A percentile compares a stretch with the other conserved stretches of the same genome.
These are phyloP conservation scores for Ochlodes sylvanus DNA, from an alignment of 2,888 invertebrate genomes.

Conservation along the genomic window DNA sequence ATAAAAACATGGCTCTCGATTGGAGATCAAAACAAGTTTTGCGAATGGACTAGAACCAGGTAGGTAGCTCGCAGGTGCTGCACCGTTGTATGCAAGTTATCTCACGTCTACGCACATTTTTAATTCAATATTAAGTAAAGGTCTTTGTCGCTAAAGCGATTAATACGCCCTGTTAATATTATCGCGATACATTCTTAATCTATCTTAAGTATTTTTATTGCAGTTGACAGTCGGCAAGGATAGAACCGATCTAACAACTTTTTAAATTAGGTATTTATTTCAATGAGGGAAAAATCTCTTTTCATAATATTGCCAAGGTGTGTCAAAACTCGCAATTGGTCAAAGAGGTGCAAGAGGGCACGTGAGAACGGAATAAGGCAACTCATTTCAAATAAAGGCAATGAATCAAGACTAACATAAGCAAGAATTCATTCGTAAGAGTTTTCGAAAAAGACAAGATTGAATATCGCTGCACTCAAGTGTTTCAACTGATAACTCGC, in stretches of 20 bases:
- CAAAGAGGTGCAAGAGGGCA: no score
- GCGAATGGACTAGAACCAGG: conserved; percentile 17
- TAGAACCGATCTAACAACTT: background rate
- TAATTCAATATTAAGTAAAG: conserved; percentile 5
- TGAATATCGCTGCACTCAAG: conserved; percentile 61
- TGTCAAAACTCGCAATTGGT: no score
- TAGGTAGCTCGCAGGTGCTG: conserved; percentile 5
- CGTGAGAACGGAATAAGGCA: no score
- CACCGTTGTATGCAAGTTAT: conserved; percentile 8
- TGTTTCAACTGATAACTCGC: conserved; percentile 62
- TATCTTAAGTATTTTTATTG: background rate
- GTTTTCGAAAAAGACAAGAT: background rate
- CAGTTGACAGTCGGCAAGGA: background rate
- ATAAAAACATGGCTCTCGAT: conserved; percentile 3
- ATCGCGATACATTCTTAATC: background rate
- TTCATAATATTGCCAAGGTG: no score
- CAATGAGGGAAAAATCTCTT: no score
- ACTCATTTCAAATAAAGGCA: no score
- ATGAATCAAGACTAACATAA: no score
- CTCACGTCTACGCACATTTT: conserved; percentile 1
- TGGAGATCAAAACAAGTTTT: conserved; percentile 21
- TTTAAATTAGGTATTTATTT: no score
- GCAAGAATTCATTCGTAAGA: no score
- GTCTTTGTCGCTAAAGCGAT: conserved; percentile 1
- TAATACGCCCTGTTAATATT: background rate